Base-by-base conservation (phyloP, 2,888 invertebrate genomes). In the Hirtodrosophila trivittata region DNA sequence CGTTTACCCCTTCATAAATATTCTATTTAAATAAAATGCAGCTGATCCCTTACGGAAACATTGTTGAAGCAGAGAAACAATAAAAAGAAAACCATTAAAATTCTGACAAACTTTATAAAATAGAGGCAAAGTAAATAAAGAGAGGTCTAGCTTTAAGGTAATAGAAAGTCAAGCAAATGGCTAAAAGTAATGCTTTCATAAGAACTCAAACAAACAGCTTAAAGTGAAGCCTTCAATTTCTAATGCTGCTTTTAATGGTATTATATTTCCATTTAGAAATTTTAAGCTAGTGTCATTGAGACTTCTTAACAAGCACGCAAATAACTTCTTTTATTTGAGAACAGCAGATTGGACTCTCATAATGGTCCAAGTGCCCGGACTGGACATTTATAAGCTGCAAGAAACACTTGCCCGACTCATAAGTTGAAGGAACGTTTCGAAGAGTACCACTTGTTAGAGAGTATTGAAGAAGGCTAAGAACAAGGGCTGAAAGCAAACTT, bases 401-500 rank as follows among this genome's bases (percentile, higher is more conserved):
- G n/a, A n/a, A n/a, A n/a, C n/a, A n/a, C n/a, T n/a, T n/a, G n/a
- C n/a, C n/a, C n/a, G n/a, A n/a, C n/a, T n/a, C 25, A 25, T 3
- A 25, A 25, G 25, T 25, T 25, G n/a, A n/a, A n/a, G n/a, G n/a
- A n/a, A n/a, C n/a, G n/a, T n/a, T n/a, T n/a, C n/a, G n/a, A n/a
- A n/a, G n/a, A n/a, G n/a, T n/a, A n/a, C n/a, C n/a, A n/a, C n/a
- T n/a, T n/a, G n/a, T n/a, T n/a, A n/a, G n/a, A 21, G 25, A 8
- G 21, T 13, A 41, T n/a, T 9, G 26, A 10, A 18, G 38, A 7
- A 39, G 38, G 32, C 33, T 18, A 46, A 45, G 21, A 46, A 52
- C 28, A 38, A 25, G 35, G 9, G 10, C 16, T 14, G 16, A 42
- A 65, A 32, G 30, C 38, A 57, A 72, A 72, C 54, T 72, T 54